A percentile compares a stretch with the other conserved stretches of the same genome.
Conservation (phyloP, 2,113 vertebrate genomes). For the Oxyruncus cristatus region DNA sequence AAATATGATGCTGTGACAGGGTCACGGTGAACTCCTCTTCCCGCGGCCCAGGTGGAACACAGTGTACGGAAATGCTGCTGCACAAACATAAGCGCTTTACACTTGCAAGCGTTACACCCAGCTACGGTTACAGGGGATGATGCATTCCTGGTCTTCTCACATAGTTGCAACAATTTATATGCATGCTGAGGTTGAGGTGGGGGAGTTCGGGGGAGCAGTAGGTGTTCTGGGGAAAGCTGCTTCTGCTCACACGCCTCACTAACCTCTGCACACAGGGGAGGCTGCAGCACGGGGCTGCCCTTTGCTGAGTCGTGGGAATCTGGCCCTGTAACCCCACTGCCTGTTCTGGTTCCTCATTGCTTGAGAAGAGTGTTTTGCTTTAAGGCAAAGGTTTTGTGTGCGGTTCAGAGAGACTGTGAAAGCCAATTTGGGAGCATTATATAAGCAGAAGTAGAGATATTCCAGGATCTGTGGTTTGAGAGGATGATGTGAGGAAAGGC, state of each 20-base stretch:
- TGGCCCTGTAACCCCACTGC: background rate
- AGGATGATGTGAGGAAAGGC: background rate
- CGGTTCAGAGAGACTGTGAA: background rate
- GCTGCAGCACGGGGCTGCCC: background rate
- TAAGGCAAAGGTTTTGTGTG: slow-evolving; percentile 6
- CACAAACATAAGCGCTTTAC: slow-evolving; percentile 36
- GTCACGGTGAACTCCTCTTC: slow-evolving; percentile 32
- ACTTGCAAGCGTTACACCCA: background rate
- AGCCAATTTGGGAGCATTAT: slow-evolving; percentile 16
- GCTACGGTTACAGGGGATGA: slow-evolving; percentile 42
- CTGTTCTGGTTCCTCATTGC: background rate
- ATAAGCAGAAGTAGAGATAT: slow-evolving; percentile 28
- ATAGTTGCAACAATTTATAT: slow-evolving; percentile 38
- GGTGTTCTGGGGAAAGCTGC: slow-evolving; percentile 1
- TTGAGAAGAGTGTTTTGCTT: background rate
- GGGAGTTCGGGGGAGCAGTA: background rate
- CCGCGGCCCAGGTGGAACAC: slow-evolving; percentile 29
- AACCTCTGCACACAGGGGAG: background rate
- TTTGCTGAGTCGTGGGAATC: rapidly evolving
- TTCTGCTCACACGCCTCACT: background rate
- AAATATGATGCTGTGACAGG: slow-evolving; percentile 19
- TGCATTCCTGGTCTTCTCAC: slow-evolving; percentile 53
- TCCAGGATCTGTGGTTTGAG: slow-evolving; percentile 27
- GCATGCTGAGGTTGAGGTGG: background rate
- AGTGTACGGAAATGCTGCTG: slow-evolving; percentile 14